Conservation (phyloP, 2,797 vertebrate genomes). For the Enteromius thamalakanensis region DNA sequence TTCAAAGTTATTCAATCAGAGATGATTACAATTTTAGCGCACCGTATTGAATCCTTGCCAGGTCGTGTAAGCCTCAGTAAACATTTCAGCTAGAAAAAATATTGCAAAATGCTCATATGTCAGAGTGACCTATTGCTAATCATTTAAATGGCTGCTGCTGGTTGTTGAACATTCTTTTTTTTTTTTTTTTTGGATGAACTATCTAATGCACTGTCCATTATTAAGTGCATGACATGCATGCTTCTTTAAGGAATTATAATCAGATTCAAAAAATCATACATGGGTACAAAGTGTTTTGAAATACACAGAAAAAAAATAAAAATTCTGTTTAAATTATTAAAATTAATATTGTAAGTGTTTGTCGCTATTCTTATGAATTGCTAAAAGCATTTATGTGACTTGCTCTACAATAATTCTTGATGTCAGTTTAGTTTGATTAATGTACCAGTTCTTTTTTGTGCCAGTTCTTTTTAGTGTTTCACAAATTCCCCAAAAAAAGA, state of each 20-base stretch:
- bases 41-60: conserved; percentile 62
- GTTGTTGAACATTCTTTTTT: conserved; percentile 25
- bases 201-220: conserved; percentile 37
- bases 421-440: conserved; percentile 44
- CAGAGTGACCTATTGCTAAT: conserved; percentile 60
- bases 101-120: conserved; percentile 65
- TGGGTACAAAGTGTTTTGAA: neutral
- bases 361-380: neutral
- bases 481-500: neutral
- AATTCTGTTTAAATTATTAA: too few relatives aligned
- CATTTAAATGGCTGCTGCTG: conserved; percentile 39
- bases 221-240: conserved; percentile 15
- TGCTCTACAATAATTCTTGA: neutral
- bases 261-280: conserved; percentile 11
- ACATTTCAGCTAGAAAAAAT: conserved; percentile 63
- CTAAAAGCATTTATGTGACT: neutral
- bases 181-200: conserved; percentile 38
- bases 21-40: conserved; percentile 68
- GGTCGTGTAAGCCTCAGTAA: conserved; percentile 64
- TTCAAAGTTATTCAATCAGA: conserved; percentile 74
- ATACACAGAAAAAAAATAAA: neutral
- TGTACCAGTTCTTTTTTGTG: conserved; percentile 23
- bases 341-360: neutral
- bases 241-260: conserved; percentile 12
- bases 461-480: conserved; percentile 17